Percentiles rank a stretch among this genome's conserved stretches.
Conservation (phyloP, 1,140 invertebrate species). For the Drosophila suzukii region DNA sequence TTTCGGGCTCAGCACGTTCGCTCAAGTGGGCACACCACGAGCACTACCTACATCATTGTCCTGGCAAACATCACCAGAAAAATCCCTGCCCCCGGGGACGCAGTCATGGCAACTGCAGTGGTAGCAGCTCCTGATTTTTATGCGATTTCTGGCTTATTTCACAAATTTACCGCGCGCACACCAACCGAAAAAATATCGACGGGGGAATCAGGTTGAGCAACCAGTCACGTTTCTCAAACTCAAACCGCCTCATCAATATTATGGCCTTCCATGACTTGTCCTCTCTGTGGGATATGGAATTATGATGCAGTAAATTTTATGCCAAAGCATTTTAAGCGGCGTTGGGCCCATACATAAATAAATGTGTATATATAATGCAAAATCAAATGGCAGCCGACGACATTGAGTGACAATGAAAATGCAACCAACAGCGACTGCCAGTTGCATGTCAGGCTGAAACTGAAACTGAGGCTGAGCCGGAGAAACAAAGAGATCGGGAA, state of each 20-base stretch:
- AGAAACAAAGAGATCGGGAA: constrained; percentile 18
- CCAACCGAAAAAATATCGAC: not conserved
- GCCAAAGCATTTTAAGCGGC: constrained; percentile 14
- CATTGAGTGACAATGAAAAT: constrained; percentile 54
- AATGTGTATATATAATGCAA: constrained; percentile 25
- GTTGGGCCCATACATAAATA: constrained; percentile 17
- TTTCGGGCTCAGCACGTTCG: constrained; percentile 61
- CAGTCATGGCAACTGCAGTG: constrained; percentile 27
- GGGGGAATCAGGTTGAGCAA: constrained; percentile 21
- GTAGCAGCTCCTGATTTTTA: constrained; percentile 62
- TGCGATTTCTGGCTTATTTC: constrained; percentile 78
- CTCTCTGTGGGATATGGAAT: constrained; percentile 39
- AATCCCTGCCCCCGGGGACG: constrained; percentile 34
- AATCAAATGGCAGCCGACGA: constrained; percentile 43
- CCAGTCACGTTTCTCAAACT: constrained; percentile 34
- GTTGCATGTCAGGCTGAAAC: constrained; percentile 54
- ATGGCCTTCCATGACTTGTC: constrained; percentile 57
- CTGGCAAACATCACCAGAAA: constrained; percentile 35
- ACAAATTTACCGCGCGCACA: constrained; percentile 47
- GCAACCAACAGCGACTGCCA: constrained; percentile 60
- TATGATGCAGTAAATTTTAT: constrained; percentile 71
- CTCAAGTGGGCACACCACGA: constrained; percentile 33
- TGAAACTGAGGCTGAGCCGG: constrained; percentile 8
- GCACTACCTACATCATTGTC: constrained; percentile 19
- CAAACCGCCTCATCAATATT: constrained; percentile 61